A percentile compares a stretch with the other conserved stretches of the same genome.
Conservation (phyloP, 2,888 invertebrate genomes). For the Seira ritae region DNA sequence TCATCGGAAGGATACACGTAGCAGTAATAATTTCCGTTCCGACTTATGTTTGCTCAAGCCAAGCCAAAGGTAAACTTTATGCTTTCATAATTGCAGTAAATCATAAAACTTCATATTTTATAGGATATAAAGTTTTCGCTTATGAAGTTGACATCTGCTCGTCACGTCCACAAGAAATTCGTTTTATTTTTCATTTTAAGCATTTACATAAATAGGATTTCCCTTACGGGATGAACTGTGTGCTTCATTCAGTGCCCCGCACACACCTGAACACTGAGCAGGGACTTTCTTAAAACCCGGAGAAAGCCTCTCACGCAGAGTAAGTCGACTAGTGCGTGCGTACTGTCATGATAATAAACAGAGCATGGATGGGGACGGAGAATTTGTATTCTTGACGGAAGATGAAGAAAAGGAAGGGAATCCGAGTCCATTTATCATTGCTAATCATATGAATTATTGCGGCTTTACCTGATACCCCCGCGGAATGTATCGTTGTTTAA, state of each 20-base stretch:
- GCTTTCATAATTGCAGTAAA: neutral
- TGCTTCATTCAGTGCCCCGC: too few relatives aligned
- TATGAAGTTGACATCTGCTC: constrained; percentile 2
- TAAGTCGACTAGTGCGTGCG: too few relatives aligned
- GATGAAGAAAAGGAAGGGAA: neutral
- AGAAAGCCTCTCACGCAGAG: too few relatives aligned
- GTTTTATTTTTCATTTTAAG: neutral
- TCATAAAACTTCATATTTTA: constrained; percentile 4
- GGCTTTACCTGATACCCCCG: constrained; percentile 74
- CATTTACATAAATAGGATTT: neutral
- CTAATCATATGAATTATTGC: constrained; percentile 51
- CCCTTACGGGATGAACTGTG: too few relatives aligned
- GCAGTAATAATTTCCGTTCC: neutral
- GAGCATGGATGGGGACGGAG: neutral
- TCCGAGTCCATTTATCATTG: neutral
- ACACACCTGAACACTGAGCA: too few relatives aligned
- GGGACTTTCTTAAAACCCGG: too few relatives aligned
- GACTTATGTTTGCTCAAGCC: neutral
- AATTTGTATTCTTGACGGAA: neutral
- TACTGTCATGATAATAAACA: too few relatives aligned
- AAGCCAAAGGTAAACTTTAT: neutral
- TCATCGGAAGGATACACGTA: neutral
- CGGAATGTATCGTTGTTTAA: constrained; percentile 75
- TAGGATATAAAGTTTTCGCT: neutral
- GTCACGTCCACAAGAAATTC: neutral